phyloP scores from a whole-genome alignment of 2,888 invertebrate genomes.

The Heteromurus nitidus region DNA sequence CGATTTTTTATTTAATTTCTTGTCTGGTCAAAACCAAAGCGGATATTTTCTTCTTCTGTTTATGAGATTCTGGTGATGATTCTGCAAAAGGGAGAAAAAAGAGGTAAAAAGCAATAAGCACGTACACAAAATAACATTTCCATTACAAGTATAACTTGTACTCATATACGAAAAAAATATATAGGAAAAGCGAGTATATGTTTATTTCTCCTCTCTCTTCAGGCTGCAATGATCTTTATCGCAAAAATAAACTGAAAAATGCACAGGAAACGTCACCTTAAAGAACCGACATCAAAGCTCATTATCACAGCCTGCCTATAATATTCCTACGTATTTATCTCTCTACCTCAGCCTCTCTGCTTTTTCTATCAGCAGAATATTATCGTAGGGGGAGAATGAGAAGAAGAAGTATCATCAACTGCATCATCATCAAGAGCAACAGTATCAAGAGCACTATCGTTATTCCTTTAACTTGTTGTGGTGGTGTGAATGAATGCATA shows the following conservation, averaged over 20 bases:
- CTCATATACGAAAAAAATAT: not conserved
- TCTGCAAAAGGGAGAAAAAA: not conserved
- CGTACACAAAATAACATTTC: slow-evolving; percentile 44
- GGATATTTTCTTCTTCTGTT: not conserved
- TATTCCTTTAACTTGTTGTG: slow-evolving; percentile 45
- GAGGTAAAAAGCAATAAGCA: slow-evolving; percentile 22
- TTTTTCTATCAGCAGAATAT: too few relatives aligned
- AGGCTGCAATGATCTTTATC: slow-evolving; percentile 57
- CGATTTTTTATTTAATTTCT: not conserved
- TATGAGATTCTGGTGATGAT: not conserved
- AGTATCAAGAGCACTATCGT: slow-evolving; percentile 38
- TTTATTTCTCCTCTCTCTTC: too few relatives aligned
- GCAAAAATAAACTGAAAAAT: slow-evolving; percentile 53
- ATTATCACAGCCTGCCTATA: slow-evolving; percentile 49
- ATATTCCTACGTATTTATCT: not conserved
- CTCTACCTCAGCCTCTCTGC: slow-evolving; percentile 13
- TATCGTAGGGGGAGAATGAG: slow-evolving; percentile 47
- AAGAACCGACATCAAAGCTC: slow-evolving; percentile 63
- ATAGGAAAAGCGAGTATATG: too few relatives aligned
- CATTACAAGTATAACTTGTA: slow-evolving; percentile 38
- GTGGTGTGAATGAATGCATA: slow-evolving; percentile 39
- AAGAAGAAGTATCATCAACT: slow-evolving; percentile 48
- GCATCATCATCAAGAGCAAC: slow-evolving; percentile 31
- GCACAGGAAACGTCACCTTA: slow-evolving; percentile 65
- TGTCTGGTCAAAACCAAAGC: not conserved